Percentiles rank a stretch among this genome's conserved stretches.
Evolutionary conservation across 2,113 vertebrate genomes (phyloP).

Genomic region (Nettapus auritus): DNA sequence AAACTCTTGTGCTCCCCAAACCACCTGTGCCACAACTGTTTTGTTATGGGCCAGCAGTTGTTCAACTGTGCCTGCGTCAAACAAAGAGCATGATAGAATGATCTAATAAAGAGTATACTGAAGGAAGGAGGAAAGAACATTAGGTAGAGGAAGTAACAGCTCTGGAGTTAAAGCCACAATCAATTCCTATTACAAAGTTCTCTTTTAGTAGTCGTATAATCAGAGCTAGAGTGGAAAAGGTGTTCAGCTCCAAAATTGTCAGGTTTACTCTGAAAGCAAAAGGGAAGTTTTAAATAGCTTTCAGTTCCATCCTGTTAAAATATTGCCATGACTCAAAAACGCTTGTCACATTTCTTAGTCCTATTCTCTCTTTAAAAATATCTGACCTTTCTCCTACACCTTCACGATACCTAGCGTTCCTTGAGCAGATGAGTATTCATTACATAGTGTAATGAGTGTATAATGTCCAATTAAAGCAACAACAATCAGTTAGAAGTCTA

Average conservation of each 20-base stretch:
- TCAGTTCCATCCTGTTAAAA: neutral
- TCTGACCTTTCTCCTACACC: neutral
- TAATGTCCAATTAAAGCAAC: neutral
- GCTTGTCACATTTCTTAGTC: neutral
- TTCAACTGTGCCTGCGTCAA: neutral
- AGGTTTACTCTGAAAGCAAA: neutral
- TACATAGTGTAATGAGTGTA: neutral
- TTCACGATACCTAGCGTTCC: neutral
- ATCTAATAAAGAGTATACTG: constrained; percentile 21
- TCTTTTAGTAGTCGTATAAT: neutral
- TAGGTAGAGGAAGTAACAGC: neutral
- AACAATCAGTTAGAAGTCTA: neutral
- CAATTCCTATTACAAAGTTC: constrained; percentile 27
- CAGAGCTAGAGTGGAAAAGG: neutral
- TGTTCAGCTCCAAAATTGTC: neutral
- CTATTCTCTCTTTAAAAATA: neutral
- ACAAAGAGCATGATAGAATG: neutral
- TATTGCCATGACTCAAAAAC: neutral
- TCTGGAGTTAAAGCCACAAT: neutral
- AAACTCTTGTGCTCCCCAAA: neutral
- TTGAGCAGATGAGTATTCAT: neutral
- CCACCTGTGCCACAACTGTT: constrained; percentile 19
- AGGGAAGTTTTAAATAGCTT: neutral
- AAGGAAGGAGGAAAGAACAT: neutral
- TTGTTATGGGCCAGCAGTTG: constrained; percentile 14